These are phyloP conservation scores for Numenius phaeopus DNA, from an alignment of 2,797 vertebrate genomes.

Conservation along the genomic window DNA sequence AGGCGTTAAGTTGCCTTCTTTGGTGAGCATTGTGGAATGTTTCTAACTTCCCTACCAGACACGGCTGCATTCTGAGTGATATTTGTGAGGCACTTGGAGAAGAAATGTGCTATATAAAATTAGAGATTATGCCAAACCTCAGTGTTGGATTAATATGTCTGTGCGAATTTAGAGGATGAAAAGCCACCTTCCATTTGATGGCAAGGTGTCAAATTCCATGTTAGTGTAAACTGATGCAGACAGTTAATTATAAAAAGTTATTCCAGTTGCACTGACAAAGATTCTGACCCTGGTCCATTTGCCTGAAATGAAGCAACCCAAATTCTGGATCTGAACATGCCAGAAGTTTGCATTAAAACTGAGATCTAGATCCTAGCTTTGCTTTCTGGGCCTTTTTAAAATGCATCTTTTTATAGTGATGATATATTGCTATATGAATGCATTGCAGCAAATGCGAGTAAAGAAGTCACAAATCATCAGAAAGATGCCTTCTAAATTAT, in stretches of 20 bases:
- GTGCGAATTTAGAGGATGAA: constrained; percentile 52
- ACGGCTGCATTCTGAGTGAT: constrained; percentile 34
- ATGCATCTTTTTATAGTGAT: background rate
- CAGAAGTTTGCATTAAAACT: background rate
- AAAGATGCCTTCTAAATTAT: background rate
- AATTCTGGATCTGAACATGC: background rate
- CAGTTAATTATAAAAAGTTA: constrained; percentile 24
- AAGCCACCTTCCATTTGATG: constrained; percentile 52
- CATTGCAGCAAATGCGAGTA: background rate
- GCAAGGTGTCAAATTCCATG: constrained; percentile 43
- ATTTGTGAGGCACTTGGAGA: constrained; percentile 56
- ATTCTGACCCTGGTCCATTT: constrained; percentile 1
- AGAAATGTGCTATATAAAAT: constrained; percentile 60
- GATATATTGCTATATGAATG: background rate
- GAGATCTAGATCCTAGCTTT: background rate
- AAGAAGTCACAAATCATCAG: background rate
- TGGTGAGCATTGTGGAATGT: constrained; percentile 55
- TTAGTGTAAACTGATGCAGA: constrained; percentile 38
- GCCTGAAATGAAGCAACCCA: constrained; percentile 5
- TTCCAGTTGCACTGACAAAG: constrained; percentile 41
- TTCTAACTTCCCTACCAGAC: constrained; percentile 57
- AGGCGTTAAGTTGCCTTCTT: constrained; percentile 62
- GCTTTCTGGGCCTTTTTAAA: background rate
- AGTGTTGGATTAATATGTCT: constrained; percentile 45
- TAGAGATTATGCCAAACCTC: constrained; percentile 66